Evolutionary conservation across 2,797 vertebrate genomes (phyloP), one percentile per base, ranked within the genome.

Genomic region (Notoglanidium macrostoma): DNA sequence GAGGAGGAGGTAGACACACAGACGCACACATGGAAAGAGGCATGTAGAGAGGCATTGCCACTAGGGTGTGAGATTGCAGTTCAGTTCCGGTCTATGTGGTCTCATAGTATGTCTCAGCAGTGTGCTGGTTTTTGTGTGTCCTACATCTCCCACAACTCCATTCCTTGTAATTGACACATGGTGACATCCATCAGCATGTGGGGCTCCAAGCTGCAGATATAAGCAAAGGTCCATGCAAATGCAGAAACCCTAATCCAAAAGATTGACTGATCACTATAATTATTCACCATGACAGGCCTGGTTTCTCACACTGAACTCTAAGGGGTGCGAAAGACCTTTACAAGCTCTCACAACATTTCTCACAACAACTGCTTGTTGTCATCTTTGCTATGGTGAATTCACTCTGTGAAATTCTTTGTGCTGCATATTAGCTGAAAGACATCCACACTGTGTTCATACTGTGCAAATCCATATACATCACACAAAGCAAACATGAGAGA

Each of bases 61-160:
- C 32, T 54, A 40, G 55, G 46, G 89, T 87, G 90, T 85, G 90
- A 90, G 79, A 23, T 76, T 82, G 85, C 79, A 86, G 67, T 63
- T 54, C 46, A 79, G 44, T 68, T 61, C 55, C 29, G 9, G 65
- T 67, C 63, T 80, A 57, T 83, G 85, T 89, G 61, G 57, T 86
- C 63, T 91, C 85, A 87, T 76, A 77, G 77, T 79, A 76, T 70
- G 85, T 90, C 68, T 85, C 86, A 91, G 74, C 84, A 61, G 74
- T 68, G 82, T 89, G 84, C 83, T 76, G 90, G 54, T 84, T 87
- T 86, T 89, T 90, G 82, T 80, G 83, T 89, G 54, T 70, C 74
- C 61, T 15, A 4, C 35, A 70, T 61, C 55, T 32, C 77, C 12
- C 8, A 51, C n/a, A 21, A 11, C 81, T 40, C 80, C 10, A 35